These are phyloP conservation scores for Lethenteron camtschaticum DNA, from an alignment of 2,113 vertebrate genomes.

Conservation along the genomic window DNA sequence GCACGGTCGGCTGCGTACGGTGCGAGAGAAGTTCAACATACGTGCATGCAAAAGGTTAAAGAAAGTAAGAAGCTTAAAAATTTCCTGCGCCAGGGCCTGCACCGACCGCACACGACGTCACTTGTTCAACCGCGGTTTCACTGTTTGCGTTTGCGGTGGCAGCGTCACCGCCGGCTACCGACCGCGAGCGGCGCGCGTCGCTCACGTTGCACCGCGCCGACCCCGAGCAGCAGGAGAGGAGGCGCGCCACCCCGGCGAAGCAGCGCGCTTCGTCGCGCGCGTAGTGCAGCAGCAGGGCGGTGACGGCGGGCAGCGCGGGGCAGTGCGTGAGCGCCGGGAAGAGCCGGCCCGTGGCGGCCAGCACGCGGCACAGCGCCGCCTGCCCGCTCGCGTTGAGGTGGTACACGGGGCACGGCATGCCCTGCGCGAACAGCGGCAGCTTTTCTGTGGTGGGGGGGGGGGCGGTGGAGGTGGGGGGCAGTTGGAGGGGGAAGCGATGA, in stretches of 20 bases:
- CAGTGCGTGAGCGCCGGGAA: conserved; percentile 48
- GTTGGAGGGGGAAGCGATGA: too few relatives aligned
- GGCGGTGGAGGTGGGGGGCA: conserved; percentile 21
- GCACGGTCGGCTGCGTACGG: too few relatives aligned
- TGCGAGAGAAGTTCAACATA: too few relatives aligned
- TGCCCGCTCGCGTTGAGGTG: conserved; percentile 37
- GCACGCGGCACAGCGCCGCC: conserved; percentile 38
- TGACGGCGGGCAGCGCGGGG: conserved; percentile 37
- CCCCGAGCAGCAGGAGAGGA: conserved; percentile 28
- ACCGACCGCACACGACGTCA: too few relatives aligned
- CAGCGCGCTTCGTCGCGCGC: conserved; percentile 47
- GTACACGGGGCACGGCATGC: conserved; percentile 37
- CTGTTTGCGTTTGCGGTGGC: too few relatives aligned
- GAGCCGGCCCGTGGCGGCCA: conserved; percentile 29
- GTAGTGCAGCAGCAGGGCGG: conserved; percentile 48
- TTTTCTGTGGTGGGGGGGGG: conserved; percentile 12
- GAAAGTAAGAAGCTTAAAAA: too few relatives aligned
- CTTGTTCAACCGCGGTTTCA: too few relatives aligned
- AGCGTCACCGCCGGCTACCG: too few relatives aligned
- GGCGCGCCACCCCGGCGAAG: conserved; percentile 35
- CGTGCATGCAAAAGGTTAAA: too few relatives aligned
- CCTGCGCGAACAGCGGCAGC: conserved; percentile 28
- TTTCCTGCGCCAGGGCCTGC: too few relatives aligned
- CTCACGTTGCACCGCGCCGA: too few relatives aligned
- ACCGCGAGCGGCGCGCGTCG: too few relatives aligned